Percentiles rank a stretch among this genome's conserved stretches.
Evolutionary conservation across 30 jellyfish, hydroid and myxozoan genomes (phyloP).

Genomic region (Aurelia coerulea): DNA sequence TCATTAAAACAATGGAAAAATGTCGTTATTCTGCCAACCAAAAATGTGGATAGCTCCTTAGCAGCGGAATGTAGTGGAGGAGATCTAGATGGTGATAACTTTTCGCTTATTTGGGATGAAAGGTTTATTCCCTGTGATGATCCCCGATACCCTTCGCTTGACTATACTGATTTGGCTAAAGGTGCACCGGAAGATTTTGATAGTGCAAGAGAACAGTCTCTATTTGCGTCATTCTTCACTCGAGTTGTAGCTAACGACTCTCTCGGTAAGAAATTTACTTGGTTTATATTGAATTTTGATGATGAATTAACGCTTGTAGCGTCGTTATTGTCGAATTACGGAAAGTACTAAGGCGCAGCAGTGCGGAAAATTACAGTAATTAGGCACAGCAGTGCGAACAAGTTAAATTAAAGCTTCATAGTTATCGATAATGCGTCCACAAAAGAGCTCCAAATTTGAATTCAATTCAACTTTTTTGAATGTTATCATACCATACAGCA

Average conservation of each 20-base stretch:
- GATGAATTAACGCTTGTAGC: neutral
- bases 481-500: too few species aligned
- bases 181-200: slow-evolving; percentile 46
- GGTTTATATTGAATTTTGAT: too few species aligned
- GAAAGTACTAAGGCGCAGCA: too few species aligned
- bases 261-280: slow-evolving; percentile 39
- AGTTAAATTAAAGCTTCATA: too few species aligned
- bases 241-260: slow-evolving; percentile 60
- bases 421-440: too few species aligned
- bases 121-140: slow-evolving; percentile 58
- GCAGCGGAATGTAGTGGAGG: slow-evolving; percentile 91
- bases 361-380: too few species aligned
- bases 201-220: slow-evolving; percentile 14
- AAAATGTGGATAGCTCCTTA: slow-evolving; percentile 30
- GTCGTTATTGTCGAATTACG: too few species aligned
- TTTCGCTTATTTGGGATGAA: slow-evolving; percentile 87
- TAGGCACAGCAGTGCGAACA: too few species aligned
- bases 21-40: slow-evolving; percentile 74
- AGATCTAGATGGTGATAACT: slow-evolving; percentile 91
- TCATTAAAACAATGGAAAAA: slow-evolving; percentile 45
- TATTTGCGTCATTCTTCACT: slow-evolving; percentile 58
- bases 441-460: too few species aligned
- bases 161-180: slow-evolving; percentile 53
- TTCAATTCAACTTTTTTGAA: too few species aligned
- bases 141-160: slow-evolving; percentile 13